Evolutionary conservation across 1,140 invertebrate genomes (phyloP), one percentile per base, ranked within the genome.

Genomic region (Drosophila willistoni): DNA sequence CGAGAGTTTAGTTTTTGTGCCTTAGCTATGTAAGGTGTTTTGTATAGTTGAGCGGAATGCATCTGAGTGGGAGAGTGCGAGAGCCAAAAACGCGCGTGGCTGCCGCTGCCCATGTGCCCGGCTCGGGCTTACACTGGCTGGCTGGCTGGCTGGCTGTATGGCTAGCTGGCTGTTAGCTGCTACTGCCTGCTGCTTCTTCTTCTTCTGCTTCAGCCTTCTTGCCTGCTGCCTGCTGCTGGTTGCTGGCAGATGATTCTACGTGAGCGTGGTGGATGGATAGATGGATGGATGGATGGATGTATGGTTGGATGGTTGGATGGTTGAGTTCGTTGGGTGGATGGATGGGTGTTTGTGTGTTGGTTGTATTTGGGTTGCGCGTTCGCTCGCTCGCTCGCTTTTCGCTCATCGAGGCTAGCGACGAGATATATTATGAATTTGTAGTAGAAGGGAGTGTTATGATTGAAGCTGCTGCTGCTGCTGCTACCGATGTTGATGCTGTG

Each of bases 61-160:
- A 89, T 84, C 85, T 84, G 84, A 89, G 84, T 75, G 84, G 84
- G 84, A 89, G 81, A 89, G 84, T 81, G 80, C 62, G 84, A 80
- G 84, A 87, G 77, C 73, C 56, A 59, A 59, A 78, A 73, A 72
- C 44, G 81, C 65, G 64, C 70, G 73, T 77, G 80, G 71, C 71
- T 83, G 75, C 44, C 44, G 44, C 44, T 51, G 56, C 34, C 29
- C 82, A 79, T 87, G 84, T 86, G 83, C 83, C 79, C 76, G 83
- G 83, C 83, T 87, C 79, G 79, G 83, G 83, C 83, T 87, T 87
- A 87, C 56, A 59, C 56, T 59, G 56, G 56, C 83, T 87, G 83
- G 79, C 82, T 85, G 81, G 79, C 68, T 61, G 66, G 41, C 56
- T 57, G 56, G 56, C 33, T 36, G 33, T 4, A 7, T 47, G 29